Percentiles rank a stretch among this genome's conserved stretches.
phyloP scores from a whole-genome alignment of 2,888 invertebrate genomes.

The Melanostoma mellinum region DNA sequence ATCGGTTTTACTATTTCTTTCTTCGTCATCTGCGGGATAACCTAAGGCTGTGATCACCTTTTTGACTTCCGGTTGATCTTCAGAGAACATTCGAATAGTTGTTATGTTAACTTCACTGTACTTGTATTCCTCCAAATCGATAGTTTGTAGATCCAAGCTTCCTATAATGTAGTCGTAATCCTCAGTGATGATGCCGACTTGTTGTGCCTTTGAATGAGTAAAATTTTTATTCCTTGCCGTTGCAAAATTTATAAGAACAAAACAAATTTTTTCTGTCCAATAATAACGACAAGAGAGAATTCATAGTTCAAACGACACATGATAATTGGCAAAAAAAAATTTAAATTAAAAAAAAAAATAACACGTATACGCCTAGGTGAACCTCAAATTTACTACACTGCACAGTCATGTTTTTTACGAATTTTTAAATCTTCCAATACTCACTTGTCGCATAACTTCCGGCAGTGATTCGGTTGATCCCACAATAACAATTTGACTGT shows the following conservation, averaged over 20 bases:
- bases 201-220: conserved; percentile 89
- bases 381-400: too few species aligned
- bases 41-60: conserved; percentile 77
- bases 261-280: too few species aligned
- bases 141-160: conserved; percentile 86
- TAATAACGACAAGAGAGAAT: too few species aligned
- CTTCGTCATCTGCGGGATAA: conserved; percentile 54
- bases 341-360: too few species aligned
- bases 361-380: too few species aligned
- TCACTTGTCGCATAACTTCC: conserved; percentile 83
- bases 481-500: conserved; percentile 88
- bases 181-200: conserved; percentile 97
- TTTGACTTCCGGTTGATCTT: conserved; percentile 83
- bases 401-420: too few species aligned
- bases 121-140: conserved; percentile 88
- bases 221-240: background rate
- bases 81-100: conserved; percentile 86
- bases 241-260: too few species aligned
- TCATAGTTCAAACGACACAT: too few species aligned
- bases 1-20: conserved; percentile 49
- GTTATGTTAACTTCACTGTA: conserved; percentile 93
- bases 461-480: conserved; percentile 85
- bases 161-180: conserved; percentile 93
- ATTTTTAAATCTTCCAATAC: background rate
- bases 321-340: too few species aligned